A percentile compares a stretch with the other conserved stretches of the same genome.
Conservation (phyloP, 2,888 invertebrate genomes). For the Cybosia mesomella region DNA sequence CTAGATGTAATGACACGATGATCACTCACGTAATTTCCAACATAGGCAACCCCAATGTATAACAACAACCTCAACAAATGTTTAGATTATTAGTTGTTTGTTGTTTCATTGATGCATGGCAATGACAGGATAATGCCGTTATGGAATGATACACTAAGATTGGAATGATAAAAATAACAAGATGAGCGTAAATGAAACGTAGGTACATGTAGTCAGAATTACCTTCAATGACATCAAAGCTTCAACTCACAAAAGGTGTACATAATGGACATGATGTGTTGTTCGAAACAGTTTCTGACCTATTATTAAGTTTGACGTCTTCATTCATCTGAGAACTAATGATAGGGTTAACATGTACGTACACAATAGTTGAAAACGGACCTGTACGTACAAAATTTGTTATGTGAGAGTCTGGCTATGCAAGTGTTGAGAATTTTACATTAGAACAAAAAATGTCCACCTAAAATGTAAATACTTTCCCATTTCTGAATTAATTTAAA, state of each 20-base stretch:
- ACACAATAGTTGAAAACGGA: conserved; percentile 17
- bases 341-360: conserved; percentile 17
- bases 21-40: conserved; percentile 22
- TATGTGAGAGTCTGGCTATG: not conserved
- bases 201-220: conserved; percentile 27
- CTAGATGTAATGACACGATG: conserved; percentile 26
- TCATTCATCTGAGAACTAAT: conserved; percentile 39
- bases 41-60: not conserved
- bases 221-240: conserved; percentile 36
- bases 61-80: not conserved
- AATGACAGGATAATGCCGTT: conserved; percentile 6
- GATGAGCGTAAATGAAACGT: conserved; percentile 38
- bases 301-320: conserved; percentile 34
- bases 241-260: conserved; percentile 25
- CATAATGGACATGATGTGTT: conserved; percentile 27
- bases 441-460: too few relatives aligned
- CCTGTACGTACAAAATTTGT: not conserved
- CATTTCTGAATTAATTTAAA: too few relatives aligned
- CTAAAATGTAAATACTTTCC: too few relatives aligned
- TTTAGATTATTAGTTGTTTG: not conserved
- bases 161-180: conserved; percentile 50
- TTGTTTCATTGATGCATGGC: conserved; percentile 1
- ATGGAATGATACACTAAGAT: conserved; percentile 35
- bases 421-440: not conserved
- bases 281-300: conserved; percentile 16